A percentile compares a stretch with the other conserved stretches of the same genome.
Evolutionary conservation across 2,113 vertebrate genomes (phyloP).

Genomic region (Recurvirostra avosetta): DNA sequence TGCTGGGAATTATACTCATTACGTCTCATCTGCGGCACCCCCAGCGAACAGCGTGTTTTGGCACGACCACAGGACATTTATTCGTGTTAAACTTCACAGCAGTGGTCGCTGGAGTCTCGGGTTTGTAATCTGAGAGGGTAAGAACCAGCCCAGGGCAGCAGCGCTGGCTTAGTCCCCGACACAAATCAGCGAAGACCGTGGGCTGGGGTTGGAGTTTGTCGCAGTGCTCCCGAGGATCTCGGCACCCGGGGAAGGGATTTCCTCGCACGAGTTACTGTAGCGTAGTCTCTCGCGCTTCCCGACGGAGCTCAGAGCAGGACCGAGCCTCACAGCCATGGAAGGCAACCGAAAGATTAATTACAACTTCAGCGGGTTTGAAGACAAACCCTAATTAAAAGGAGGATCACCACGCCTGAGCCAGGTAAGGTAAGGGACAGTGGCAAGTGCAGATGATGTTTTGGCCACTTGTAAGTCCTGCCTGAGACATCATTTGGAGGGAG

Average conservation of each 20-base stretch:
- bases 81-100: background rate
- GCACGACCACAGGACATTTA: background rate
- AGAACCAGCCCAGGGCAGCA: background rate
- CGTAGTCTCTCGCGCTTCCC: rapidly evolving
- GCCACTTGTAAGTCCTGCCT: no score
- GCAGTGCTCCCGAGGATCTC: background rate
- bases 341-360: background rate
- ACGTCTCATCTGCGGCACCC: background rate
- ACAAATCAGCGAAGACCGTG: background rate
- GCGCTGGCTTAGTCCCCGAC: rapidly evolving
- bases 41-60: rapidly evolving
- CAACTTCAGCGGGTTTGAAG: background rate
- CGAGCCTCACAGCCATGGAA: background rate
- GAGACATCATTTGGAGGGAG: background rate
- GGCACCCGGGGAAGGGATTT: background rate
- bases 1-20: background rate
- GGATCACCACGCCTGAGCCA: background rate
- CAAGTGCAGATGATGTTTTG: background rate
- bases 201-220: background rate
- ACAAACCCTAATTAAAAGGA: background rate
- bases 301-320: background rate
- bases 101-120: rapidly evolving
- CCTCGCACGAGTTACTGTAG: background rate
- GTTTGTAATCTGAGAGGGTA: background rate
- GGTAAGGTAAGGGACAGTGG: background rate